Percentiles rank a stretch among this genome's conserved stretches.
These are phyloP conservation scores for Anguilla rostrata DNA, from an alignment of 2,113 vertebrate species.

Conservation along the genomic window DNA sequence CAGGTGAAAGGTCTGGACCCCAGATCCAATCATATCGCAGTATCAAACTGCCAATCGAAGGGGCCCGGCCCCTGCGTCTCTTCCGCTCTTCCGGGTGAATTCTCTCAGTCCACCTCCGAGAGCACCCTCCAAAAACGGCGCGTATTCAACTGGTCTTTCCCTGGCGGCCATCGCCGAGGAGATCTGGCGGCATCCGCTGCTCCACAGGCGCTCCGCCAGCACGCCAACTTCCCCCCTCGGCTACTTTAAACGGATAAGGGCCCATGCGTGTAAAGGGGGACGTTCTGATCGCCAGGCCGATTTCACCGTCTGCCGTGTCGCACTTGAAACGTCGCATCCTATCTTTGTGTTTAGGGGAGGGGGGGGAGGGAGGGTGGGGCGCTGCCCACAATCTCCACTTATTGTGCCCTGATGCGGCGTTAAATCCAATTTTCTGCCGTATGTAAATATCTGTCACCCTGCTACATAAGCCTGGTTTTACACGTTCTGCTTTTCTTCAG, in stretches of 20 bases:
- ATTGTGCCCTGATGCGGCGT: constrained; percentile 76
- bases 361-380: constrained; percentile 50
- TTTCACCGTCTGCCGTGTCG: constrained; percentile 66
- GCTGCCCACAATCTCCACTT: constrained; percentile 53
- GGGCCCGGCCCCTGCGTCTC: neutral
- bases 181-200: constrained; percentile 50
- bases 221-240: constrained; percentile 43
- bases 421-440: constrained; percentile 79
- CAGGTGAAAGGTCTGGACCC: neutral
- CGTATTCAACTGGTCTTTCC: neutral
- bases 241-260: constrained; percentile 69
- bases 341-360: constrained; percentile 53
- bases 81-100: neutral
- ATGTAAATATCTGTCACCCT: constrained; percentile 69
- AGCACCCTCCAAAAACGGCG: neutral
- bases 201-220: constrained; percentile 36
- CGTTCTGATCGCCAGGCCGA: constrained; percentile 65
- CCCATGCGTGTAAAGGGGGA: constrained; percentile 58
- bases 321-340: constrained; percentile 39
- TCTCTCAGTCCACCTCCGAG: neutral
- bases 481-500: constrained; percentile 57
- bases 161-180: neutral
- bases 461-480: constrained; percentile 56
- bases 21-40: neutral
- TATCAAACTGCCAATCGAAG: neutral